phyloP scores from a whole-genome alignment of 2,888 invertebrate genomes.

The Microctonus brassicae region DNA sequence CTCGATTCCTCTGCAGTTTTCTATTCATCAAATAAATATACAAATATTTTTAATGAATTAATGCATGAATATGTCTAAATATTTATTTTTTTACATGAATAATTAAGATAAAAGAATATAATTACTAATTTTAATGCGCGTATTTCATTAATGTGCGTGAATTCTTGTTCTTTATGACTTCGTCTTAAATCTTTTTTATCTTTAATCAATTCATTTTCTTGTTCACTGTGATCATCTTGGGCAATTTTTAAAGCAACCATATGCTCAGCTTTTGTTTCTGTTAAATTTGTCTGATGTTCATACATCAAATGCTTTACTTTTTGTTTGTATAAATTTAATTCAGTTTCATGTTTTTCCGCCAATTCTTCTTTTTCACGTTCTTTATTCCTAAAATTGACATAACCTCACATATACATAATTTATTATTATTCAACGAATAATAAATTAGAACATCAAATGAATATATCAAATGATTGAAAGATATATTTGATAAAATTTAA shows the following conservation, averaged over 20 bases:
- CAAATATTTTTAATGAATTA: no score
- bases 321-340: slow-evolving; percentile 90
- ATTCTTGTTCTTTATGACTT: slow-evolving; percentile 78
- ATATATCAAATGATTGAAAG: neutral
- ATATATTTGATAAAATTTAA: slow-evolving; percentile 10
- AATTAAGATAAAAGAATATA: slow-evolving; percentile 17
- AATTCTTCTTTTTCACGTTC: slow-evolving; percentile 91
- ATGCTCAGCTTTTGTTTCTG: slow-evolving; percentile 87
- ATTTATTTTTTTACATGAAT: no score
- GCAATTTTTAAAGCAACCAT: slow-evolving; percentile 85
- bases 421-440: neutral
- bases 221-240: slow-evolving; percentile 84
- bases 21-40: slow-evolving; percentile 52
- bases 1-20: slow-evolving; percentile 70
- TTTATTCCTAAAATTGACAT: slow-evolving; percentile 73
- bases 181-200: slow-evolving; percentile 80
- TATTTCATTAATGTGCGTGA: slow-evolving; percentile 80
- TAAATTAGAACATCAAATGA: neutral
- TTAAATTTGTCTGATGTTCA: slow-evolving; percentile 88
- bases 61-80: no score
- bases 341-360: slow-evolving; percentile 87
- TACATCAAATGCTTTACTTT: slow-evolving; percentile 94
- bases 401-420: neutral
- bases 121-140: slow-evolving; percentile 78
- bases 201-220: slow-evolving; percentile 82